Evolutionary conservation across 1,140 invertebrate genomes (phyloP), one percentile per base, ranked within the genome.

Genomic region (Vanessa atalanta): DNA sequence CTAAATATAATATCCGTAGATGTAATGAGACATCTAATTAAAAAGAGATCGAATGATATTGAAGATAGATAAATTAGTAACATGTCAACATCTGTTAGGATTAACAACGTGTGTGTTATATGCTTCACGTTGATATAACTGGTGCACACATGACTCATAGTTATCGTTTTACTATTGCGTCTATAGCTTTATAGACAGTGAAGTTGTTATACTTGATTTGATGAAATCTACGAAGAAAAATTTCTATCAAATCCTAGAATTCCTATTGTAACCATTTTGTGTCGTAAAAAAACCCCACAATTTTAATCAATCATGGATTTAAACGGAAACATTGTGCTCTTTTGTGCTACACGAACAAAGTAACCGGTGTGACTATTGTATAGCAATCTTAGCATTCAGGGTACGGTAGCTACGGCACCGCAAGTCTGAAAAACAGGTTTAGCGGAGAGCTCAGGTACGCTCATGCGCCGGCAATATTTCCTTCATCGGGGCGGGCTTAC

Each of bases 401-500:
- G 23, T 53, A 48, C 67, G 37, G 23, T 4, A 48, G 66, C 43
- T 20, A 20, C 20, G 20, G 20, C 20, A 70, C 63, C 50, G 64
- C 53, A 51, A 53, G 51, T 75, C 51, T 71, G 51, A 47, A 65
- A 37, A 50, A 68, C 65, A 73, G 26, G 37, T 74, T 63, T 74
- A 74, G 57, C 43, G 31, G 37, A 50, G 57, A 51, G 37, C 65
- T 55, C 65, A 75, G 79, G 73, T 73, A 72, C 53, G 67, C 55
- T 72, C 87, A 84, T 81, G 85, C 84, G 76, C 81, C 77, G 61
- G 79, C 83, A 85, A 90, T 91, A 91, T 91, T 86, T 90, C 77
- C 81, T 82, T 83, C 87, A 89, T 90, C 85, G 87, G 89, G 76
- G 70, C 66, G 71, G 82, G 82, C 88, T 90, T 89, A 90, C 78